Base-by-base conservation (phyloP, 2,113 vertebrate genomes). In the Phrynosoma blainvillii region DNA sequence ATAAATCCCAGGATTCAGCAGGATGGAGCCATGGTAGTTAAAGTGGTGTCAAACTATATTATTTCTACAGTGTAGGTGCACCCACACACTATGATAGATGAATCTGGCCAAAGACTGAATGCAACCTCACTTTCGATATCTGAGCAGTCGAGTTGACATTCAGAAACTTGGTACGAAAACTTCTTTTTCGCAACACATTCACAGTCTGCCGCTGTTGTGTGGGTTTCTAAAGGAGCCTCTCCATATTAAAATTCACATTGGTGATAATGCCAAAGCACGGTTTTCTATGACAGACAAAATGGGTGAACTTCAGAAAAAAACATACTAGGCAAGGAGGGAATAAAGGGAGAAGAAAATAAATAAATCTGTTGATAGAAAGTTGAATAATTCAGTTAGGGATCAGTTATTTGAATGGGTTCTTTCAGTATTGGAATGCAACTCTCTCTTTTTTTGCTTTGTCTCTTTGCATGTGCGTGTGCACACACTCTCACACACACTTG, bases 381-480 rank as follows among this genome's bases (percentile, higher is more conserved):
- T 94, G 93, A 96, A 95, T 94, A 94, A 95, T 93, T 95, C 94
- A 93, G 93, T 84, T 90, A 92, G 93, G 93, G 93, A 95, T 93
- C 93, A 92, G 92, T 92, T 93, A 52, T 90, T 93, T 82, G 82
- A 95, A 87, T 93, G 2, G 68, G 92, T 90, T 95, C 87, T 70
- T 77, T 40, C 79, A 89, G 89, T 92, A 95, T 91, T 90, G 94
- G 93, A 93, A 94, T 94, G 91, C 0, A 90, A 92, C 92, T 91
- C 92, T 93, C 5, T 30, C 32, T 32, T 16, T 59, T 25, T 27
- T 1, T 4, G 11, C 59, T 62, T 16, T 12, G 30, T 36, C 5
- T 52, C 14, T 32, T 40, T 52, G 16, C 21, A 3, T 56, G 27
- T 54, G 27, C 13, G 23, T 40, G 11, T 59, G 1, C 23, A 66